Base-by-base conservation (phyloP, 2,888 invertebrate species). In the Cerastis rubricosa region DNA sequence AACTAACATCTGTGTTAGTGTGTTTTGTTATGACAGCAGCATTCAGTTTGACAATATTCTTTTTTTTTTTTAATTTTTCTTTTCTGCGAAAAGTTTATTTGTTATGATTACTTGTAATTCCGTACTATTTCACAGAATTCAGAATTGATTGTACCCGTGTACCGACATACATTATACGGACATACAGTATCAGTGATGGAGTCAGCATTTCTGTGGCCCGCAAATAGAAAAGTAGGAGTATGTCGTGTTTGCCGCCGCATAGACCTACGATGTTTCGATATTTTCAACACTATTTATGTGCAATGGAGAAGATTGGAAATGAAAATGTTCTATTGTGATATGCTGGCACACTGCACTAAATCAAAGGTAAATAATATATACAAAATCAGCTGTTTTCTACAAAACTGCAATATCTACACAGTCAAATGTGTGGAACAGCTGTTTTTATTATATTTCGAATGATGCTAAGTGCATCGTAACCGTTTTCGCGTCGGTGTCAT, bases 231-330 rank as follows among this genome's bases (percentile, higher is more conserved):
- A 88, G 92, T 95, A 85, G 96, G 96, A 88, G 92, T 95, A 85
- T 96, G 96, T 90, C 93, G 96, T 83, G 88, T 95, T 76, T 96
- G 96, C 84, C 91, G 96, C 5, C 89, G 92, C 85, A 78, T 90
- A 71, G 91, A 92, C 81, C 91, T 92, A 89, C 89, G 89, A 87
- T 90, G 91, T 12, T 93, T 86, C 65, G 93, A 96, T 92, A 94
- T 96, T 85, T 96, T 91, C 83, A 93, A 91, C n/a, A 91, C 90
- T 89, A 94, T 90, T 85, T 94, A 94, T 83, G 74, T 86, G 25
- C 95, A 95, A 90, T 92, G 90, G 78, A 92, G 93, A n/a, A 54
- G 5, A 11, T n/a, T 22, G 51, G 51, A 54, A 11, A n/a, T 11
- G 51, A n/a, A 54, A 66, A 93, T 90, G 71, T 88, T 94, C 35